phyloP scores from a whole-genome alignment of 2,888 invertebrate species.

The Amblyjoppa fuscipennis region DNA sequence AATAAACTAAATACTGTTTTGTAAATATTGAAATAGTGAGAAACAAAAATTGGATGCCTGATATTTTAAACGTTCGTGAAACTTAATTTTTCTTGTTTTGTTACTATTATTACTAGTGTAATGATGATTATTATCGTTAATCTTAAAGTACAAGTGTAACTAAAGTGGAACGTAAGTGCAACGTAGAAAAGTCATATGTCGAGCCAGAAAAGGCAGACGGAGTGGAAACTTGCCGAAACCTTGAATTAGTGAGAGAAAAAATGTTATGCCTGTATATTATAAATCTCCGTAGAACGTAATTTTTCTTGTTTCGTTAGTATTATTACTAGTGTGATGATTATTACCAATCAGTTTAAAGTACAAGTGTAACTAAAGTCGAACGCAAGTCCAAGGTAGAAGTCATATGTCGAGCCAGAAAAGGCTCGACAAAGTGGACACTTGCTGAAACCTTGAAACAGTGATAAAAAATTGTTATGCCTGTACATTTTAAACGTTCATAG shows the following conservation, averaged over 20 bases:
- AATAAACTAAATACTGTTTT: too few species aligned
- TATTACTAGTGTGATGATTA: too few species aligned
- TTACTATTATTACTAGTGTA: not conserved
- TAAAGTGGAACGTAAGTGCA: not conserved
- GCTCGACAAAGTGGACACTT: too few species aligned
- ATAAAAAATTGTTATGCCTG: not conserved
- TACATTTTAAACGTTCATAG: not conserved
- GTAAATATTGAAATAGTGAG: not conserved
- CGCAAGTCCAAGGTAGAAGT: not conserved
- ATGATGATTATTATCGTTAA: not conserved
- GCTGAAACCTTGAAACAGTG: not conserved
- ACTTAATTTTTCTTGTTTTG: not conserved
- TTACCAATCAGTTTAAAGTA: not conserved
- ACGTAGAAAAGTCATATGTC: not conserved
- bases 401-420: not conserved
- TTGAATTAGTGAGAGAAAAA: slow-evolving; percentile 64
- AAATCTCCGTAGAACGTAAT: too few species aligned
- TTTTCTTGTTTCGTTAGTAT: too few species aligned
- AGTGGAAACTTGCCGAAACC: too few species aligned
- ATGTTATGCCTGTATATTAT: too few species aligned
- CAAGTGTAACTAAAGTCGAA: not conserved
- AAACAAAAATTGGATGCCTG: not conserved
- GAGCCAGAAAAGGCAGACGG: not conserved
- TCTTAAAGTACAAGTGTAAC: not conserved
- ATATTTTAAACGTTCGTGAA: not conserved